phyloP scores from a whole-genome alignment of 2,888 invertebrate species.

The Synanthedon formicaeformis region DNA sequence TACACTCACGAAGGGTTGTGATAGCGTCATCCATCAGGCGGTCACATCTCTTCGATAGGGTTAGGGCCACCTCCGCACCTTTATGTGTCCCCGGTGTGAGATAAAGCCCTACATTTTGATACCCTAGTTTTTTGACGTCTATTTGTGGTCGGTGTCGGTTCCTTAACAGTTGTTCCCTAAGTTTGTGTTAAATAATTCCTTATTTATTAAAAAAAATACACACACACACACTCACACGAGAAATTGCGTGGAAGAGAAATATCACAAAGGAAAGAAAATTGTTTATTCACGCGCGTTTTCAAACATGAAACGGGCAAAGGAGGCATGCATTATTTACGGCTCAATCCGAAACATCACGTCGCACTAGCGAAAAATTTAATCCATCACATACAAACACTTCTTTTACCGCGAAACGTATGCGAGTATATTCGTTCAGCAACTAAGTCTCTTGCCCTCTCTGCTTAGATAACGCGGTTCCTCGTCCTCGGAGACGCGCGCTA shows the following conservation, averaged over 20 bases:
- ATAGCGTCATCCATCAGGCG: conserved; percentile 65
- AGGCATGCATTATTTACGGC: conserved; percentile 43
- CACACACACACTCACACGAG: not conserved
- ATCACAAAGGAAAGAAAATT: conserved; percentile 9
- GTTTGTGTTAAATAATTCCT: conserved; percentile 17
- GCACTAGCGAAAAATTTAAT: conserved; percentile 53
- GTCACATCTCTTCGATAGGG: conserved; percentile 68
- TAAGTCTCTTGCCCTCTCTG: conserved; percentile 10
- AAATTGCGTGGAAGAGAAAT: not conserved
- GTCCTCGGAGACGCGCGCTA: conserved; percentile 32
- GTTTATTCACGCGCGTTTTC: conserved; percentile 7
- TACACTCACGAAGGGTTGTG: conserved; percentile 47
- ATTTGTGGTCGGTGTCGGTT: conserved; percentile 62
- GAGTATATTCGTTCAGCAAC: conserved; percentile 17
- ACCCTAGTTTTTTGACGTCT: conserved; percentile 68
- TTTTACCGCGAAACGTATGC: conserved; percentile 14
- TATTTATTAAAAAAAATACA: conserved; percentile 18
- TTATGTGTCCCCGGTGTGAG: conserved; percentile 64
- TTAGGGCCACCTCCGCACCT: conserved; percentile 66
- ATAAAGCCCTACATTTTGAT: conserved; percentile 55
- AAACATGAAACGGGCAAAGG: conserved; percentile 10
- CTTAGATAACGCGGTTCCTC: conserved; percentile 24
- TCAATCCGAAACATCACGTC: conserved; percentile 49
- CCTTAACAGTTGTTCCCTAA: conserved; percentile 45
- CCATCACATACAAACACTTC: conserved; percentile 41